Percentiles rank a stretch among this genome's conserved stretches.
phyloP scores from a whole-genome alignment of 2,797 vertebrate genomes.

The Ambastaia sidthimunki region DNA sequence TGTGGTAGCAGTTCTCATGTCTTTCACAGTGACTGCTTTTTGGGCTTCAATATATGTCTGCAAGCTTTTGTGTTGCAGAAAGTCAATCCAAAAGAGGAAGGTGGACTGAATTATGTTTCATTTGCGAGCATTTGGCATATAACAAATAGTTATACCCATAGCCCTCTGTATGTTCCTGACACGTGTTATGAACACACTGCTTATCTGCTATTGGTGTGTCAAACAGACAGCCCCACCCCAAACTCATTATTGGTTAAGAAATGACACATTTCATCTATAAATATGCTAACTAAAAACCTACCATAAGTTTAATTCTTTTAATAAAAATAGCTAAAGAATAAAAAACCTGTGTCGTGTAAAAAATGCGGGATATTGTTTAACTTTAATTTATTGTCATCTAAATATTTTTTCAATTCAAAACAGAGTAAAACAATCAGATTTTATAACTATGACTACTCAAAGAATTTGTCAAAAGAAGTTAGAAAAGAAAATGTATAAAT shows the following conservation, averaged over 20 bases:
- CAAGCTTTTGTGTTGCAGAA: constrained; percentile 34
- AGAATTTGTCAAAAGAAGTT: not conserved
- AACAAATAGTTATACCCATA: not conserved
- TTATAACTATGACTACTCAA: not conserved
- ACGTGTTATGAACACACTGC: no score
- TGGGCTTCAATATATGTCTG: constrained; percentile 9
- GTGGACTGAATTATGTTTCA: constrained; percentile 16
- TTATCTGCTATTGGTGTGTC: no score
- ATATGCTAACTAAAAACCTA: not conserved
- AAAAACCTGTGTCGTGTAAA: no score
- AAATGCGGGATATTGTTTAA: no score
- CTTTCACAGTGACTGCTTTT: not conserved
- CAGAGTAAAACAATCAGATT: not conserved
- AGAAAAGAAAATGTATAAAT: no score
- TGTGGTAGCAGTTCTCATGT: constrained; percentile 32
- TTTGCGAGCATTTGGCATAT: not conserved
- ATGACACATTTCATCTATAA: no score
- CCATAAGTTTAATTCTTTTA: not conserved
- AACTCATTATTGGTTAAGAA: no score
- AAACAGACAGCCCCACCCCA: no score
- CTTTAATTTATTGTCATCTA: no score
- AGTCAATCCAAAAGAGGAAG: constrained; percentile 38
- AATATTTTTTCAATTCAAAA: not conserved
- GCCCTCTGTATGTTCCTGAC: no score
- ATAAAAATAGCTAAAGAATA: not conserved